Conservation (phyloP, 2,888 invertebrate species). For the Acleris literana region DNA sequence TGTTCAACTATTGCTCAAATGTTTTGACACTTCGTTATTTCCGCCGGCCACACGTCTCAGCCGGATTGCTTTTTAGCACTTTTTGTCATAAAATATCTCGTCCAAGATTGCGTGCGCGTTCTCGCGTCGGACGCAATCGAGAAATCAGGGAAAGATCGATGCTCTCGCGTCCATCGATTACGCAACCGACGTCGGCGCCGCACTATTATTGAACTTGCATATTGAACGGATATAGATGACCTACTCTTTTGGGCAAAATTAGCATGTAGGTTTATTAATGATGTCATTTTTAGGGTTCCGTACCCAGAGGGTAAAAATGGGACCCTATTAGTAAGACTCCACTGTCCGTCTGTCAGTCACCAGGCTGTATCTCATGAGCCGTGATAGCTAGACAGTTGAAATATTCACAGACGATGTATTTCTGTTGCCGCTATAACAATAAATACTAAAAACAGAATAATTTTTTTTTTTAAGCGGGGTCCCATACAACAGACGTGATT, state of each 20-base stretch:
- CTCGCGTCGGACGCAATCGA: conserved; percentile 49
- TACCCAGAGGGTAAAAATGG: too few species aligned
- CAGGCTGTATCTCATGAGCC: too few species aligned
- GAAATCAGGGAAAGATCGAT: conserved; percentile 65
- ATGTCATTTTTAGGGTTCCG: too few species aligned
- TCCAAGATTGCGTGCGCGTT: conserved; percentile 20
- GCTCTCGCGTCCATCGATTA: conserved; percentile 52
- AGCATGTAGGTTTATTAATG: not conserved
- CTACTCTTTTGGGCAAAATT: conserved; percentile 1
- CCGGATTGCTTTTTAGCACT: conserved; percentile 21
- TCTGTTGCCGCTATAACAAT: too few species aligned
- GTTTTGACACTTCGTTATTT: conserved; percentile 6
- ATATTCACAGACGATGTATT: too few species aligned
- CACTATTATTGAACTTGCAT: conserved; percentile 30
- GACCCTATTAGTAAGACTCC: too few species aligned
- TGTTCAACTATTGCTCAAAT: not conserved
- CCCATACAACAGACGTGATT: too few species aligned
- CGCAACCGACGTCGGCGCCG: conserved; percentile 39
- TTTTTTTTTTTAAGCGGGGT: too few species aligned
- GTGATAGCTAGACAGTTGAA: too few species aligned
- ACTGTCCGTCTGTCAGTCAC: too few species aligned
- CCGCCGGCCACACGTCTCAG: conserved; percentile 36
- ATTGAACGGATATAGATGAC: conserved; percentile 26
- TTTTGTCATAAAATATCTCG: conserved; percentile 29
- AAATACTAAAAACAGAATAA: too few species aligned